Base-by-base conservation (phyloP, 2,888 invertebrate genomes). In the Drosophila colorata region DNA sequence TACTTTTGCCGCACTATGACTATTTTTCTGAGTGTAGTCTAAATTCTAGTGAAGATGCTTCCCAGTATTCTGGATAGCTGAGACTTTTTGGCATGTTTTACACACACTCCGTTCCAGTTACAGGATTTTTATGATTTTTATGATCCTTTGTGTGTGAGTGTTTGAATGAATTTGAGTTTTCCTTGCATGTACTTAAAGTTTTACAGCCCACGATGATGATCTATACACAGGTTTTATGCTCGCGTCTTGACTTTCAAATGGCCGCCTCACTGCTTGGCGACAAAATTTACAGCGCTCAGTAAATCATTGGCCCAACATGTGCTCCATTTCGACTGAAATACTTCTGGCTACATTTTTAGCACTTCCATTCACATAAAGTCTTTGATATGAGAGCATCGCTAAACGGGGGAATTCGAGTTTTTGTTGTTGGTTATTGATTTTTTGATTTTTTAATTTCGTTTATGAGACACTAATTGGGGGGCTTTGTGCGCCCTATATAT, bases 211-310 rank as follows among this genome's bases (percentile, higher is more conserved):
- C 68, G 23, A 60, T 86, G 69, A 88, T 86, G 77, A 78, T 80
- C 68, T 52, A 35, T 48, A 47, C 56, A 60, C 28, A 48, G 63
- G 49, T 66, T 68, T 77, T 65, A 75, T 75, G 75, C 20, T 14
- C 16, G n/a, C 44, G 2, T 46, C 40, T 64, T 61, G 51, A 73
- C 61, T 48, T 41, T 44, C 37, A 40, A 46, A 52, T 46, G 47
- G 8, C 43, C 43, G 51, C 49, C 20, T 16, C 7, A 6, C 49
- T 55, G 49, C 55, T 63, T 66, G 74, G 66, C 69, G 87, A 78
- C 83, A 68, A 48, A 86, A 84, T 88, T 84, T 84, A 88, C 80
- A 73, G 47, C 72, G 61, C 11, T n/a, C 58, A 40, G 72, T 84
- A 84, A 84, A 84, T 88, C 87, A 72, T 47, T 57, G n/a, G 6